Percentiles rank a stretch among this genome's conserved stretches.
phyloP scores from a whole-genome alignment of 1,140 invertebrate species.

The Ptiloglossa arizonensis region DNA sequence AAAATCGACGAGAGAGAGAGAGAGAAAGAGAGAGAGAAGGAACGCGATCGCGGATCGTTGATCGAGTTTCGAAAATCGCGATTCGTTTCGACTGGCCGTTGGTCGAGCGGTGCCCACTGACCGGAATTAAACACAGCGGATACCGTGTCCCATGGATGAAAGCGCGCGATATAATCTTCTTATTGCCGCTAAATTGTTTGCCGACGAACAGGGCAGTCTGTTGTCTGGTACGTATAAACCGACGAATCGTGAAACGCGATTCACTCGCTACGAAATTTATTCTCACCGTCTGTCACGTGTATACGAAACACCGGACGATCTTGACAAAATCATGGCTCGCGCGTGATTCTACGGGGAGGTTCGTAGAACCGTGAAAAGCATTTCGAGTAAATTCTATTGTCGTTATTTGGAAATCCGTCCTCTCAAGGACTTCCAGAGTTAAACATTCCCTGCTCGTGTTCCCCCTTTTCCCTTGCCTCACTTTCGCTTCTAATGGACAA shows the following conservation, averaged over 20 bases:
- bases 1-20: not conserved
- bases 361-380: no score
- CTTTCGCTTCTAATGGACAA: no score
- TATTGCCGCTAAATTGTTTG: slow-evolving; percentile 35
- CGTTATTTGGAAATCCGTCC: no score
- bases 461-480: no score
- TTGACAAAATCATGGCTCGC: no score
- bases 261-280: not conserved
- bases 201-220: not conserved
- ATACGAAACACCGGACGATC: no score
- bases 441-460: no score
- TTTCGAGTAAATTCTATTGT: no score
- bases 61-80: slow-evolving; percentile 36
- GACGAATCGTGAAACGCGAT: slow-evolving; percentile 27
- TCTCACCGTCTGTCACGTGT: not conserved
- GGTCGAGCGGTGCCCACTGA: not conserved
- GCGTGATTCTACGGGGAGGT: no score
- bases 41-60: not conserved
- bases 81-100: not conserved
- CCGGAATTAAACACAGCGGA: slow-evolving; percentile 36
- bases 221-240: slow-evolving; percentile 30
- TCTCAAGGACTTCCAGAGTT: no score
- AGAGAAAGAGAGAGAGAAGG: no score
- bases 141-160: slow-evolving; percentile 1
- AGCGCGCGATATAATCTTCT: slow-evolving; percentile 43